Conservation (phyloP, 2,888 invertebrate genomes). For the Lutraria lutraria region DNA sequence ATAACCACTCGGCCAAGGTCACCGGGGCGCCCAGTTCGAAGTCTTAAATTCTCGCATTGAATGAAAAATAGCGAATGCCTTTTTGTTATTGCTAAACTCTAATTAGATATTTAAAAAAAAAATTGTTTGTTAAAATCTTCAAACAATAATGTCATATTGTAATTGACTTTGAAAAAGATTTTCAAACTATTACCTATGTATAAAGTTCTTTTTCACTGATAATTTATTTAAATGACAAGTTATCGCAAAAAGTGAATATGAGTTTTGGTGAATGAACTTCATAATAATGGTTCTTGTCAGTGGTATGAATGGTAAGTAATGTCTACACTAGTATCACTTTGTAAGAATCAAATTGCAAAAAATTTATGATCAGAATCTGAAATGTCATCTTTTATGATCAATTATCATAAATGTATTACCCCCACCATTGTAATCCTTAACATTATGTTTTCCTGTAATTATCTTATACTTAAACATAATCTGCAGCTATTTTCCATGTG, state of each 20-base stretch:
- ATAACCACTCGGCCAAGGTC: too few species aligned
- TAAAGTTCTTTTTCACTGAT: too few species aligned
- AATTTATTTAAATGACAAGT: too few species aligned
- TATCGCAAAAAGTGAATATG: not conserved
- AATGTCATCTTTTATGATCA: conserved; percentile 4
- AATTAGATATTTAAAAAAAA: too few species aligned
- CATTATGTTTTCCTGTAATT: conserved; percentile 3
- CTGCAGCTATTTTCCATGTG: not conserved
- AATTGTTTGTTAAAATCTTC: too few species aligned
- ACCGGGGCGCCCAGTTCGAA: too few species aligned
- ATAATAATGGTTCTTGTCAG: not conserved
- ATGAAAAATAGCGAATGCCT: too few species aligned
- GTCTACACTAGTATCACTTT: not conserved
- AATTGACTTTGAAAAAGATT: too few species aligned
- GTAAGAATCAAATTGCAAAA: not conserved
- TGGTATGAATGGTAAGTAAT: not conserved
- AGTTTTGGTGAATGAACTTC: not conserved
- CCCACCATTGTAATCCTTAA: not conserved
- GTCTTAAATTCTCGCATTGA: too few species aligned
- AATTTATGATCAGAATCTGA: not conserved
- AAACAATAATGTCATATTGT: too few species aligned
- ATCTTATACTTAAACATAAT: not conserved
- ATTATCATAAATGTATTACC: not conserved
- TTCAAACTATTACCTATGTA: too few species aligned
- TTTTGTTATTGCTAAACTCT: too few species aligned